Conservation (phyloP, 35 echinoderm and acorn worm genomes). For the Patiria miniata region DNA sequence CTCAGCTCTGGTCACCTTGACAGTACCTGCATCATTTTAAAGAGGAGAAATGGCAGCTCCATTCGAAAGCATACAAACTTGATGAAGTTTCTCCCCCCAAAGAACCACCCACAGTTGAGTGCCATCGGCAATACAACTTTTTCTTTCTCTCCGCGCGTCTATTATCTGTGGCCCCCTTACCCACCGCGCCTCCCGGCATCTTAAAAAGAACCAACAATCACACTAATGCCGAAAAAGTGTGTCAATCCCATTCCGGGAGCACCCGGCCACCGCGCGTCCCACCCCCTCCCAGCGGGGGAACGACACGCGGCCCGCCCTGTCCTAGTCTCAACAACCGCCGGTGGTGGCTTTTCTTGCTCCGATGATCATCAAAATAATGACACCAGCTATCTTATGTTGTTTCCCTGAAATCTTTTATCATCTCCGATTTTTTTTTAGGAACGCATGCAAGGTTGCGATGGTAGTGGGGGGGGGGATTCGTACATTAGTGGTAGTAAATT, state of each 20-base stretch:
- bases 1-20: too few species aligned
- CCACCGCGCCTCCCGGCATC: not conserved
- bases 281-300: not conserved
- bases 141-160: not conserved
- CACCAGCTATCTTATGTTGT: not conserved
- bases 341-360: not conserved
- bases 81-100: not conserved
- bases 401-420: not conserved
- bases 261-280: not conserved
- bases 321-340: not conserved
- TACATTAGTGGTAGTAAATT: not conserved
- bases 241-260: not conserved
- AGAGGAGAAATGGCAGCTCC: too few species aligned
- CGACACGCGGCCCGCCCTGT: constrained; percentile 3
- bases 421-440: not conserved
- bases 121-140: not conserved
- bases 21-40: too few species aligned
- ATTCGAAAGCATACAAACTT: too few species aligned
- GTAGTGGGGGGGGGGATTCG: not conserved
- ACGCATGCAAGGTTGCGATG: too few species aligned
- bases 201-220: not conserved
- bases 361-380: not conserved
- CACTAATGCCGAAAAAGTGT: not conserved
- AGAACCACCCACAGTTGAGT: not conserved
- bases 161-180: not conserved